These are phyloP conservation scores for Osedax frankpressi DNA, from an alignment of 2,888 invertebrate genomes.

Conservation along the genomic window DNA sequence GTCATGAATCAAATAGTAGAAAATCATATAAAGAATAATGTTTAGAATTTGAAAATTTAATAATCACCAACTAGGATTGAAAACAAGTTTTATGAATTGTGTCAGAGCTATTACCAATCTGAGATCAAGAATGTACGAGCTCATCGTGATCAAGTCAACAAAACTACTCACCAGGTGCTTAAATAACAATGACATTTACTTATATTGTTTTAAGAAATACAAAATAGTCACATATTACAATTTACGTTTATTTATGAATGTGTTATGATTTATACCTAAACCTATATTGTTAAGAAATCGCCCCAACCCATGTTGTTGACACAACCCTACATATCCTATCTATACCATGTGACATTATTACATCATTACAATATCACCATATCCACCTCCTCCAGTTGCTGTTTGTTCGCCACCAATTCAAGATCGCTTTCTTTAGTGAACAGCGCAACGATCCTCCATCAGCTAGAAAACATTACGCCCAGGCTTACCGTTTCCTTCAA, in stretches of 20 bases:
- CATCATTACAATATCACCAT: slow-evolving; percentile 10
- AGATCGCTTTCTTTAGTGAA: slow-evolving; percentile 87
- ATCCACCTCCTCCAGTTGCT: slow-evolving; percentile 52
- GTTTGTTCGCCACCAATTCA: slow-evolving; percentile 88
- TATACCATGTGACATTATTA: background rate
- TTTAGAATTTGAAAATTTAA: no score
- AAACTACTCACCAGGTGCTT: slow-evolving; percentile 65
- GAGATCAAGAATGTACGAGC: slow-evolving; percentile 69
- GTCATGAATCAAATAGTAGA: no score
- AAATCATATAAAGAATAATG: no score
- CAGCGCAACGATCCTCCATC: slow-evolving; percentile 61
- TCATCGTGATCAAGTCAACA: slow-evolving; percentile 78
- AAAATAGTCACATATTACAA: no score
- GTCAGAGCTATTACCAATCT: slow-evolving; percentile 79
- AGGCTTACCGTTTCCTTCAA: slow-evolving; percentile 76
- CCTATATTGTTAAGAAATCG: no score
- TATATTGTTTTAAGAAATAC: no score
- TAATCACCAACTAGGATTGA: slow-evolving; percentile 57
- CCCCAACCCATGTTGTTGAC: background rate
- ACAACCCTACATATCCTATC: background rate
- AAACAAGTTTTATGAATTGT: slow-evolving; percentile 80
- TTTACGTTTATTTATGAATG: no score
- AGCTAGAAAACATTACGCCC: slow-evolving; percentile 52
- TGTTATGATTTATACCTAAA: no score
- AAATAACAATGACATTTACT: no score